These are phyloP conservation scores for Oxyura jamaicensis DNA, from an alignment of 2,113 vertebrate species.

Conservation along the genomic window DNA sequence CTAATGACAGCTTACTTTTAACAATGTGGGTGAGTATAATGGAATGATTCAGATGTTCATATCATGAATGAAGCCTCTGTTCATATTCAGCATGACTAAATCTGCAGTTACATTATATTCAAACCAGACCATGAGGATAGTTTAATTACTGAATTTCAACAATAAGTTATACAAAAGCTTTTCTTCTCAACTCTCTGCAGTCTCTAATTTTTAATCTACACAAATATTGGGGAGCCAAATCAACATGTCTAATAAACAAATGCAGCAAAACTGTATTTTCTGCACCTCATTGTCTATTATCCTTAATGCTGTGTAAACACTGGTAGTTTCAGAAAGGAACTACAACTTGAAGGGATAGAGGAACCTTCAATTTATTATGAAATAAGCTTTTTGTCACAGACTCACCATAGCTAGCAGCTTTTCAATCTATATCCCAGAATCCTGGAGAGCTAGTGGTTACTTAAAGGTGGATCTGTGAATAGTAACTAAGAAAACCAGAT, in stretches of 20 bases:
- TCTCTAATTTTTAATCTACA: not conserved
- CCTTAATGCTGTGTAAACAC: not conserved
- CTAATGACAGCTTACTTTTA: not conserved
- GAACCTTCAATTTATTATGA: not conserved
- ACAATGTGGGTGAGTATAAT: not conserved
- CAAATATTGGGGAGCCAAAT: not conserved
- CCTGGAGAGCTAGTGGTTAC: not conserved
- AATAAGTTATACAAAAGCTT: not conserved
- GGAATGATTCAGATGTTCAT: not conserved
- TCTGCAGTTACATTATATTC: not conserved
- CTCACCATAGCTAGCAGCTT: not conserved
- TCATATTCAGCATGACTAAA: not conserved
- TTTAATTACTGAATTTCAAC: not conserved
- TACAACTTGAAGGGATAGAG: not conserved
- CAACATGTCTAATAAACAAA: not conserved
- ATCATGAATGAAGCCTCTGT: not conserved
- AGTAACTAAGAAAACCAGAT: not conserved
- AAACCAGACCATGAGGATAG: not conserved
- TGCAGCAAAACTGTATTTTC: not conserved
- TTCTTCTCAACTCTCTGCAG: not conserved
- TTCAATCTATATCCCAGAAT: not conserved
- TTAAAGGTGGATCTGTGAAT: not conserved
- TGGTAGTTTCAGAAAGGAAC: not conserved
- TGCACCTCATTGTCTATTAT: not conserved
- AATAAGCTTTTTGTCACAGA: not conserved